These are phyloP conservation scores for Pseudomyrmex gracilis DNA, from an alignment of 1,140 invertebrate species.

Conservation along the genomic window DNA sequence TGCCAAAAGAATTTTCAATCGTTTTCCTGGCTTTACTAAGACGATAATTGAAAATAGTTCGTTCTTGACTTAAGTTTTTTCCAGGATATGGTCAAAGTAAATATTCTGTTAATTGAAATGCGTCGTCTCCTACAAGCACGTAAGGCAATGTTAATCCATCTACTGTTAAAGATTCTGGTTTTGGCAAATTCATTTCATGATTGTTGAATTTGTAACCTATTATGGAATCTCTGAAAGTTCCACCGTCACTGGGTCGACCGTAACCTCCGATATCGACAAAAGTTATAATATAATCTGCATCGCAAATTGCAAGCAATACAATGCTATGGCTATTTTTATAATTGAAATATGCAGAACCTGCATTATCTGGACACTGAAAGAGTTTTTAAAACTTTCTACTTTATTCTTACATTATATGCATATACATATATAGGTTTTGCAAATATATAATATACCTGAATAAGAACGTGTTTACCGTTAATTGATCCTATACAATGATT, in stretches of 20 bases:
- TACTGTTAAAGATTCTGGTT: neutral
- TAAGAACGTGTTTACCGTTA: neutral
- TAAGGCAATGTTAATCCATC: neutral
- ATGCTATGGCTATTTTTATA: constrained; percentile 1
- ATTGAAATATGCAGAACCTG: constrained; percentile 1
- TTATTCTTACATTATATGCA: neutral
- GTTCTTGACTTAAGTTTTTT: neutral
- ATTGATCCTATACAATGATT: neutral
- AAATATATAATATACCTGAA: neutral
- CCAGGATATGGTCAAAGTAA: constrained; percentile 2
- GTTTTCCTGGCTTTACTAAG: neutral
- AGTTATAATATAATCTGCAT: neutral
- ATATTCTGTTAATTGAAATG: neutral
- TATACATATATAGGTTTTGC: too few relatives aligned
- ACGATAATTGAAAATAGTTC: neutral
- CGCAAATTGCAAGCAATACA: neutral
- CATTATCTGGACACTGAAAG: neutral
- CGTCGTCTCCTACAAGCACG: neutral
- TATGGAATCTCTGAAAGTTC: constrained; percentile 6
- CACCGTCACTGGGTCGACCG: neutral
- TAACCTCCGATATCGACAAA: constrained; percentile 7
- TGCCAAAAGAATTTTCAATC: constrained; percentile 2
- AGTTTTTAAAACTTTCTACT: neutral
- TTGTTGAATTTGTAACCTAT: constrained; percentile 4
- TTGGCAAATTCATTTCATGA: constrained; percentile 7